Base-by-base conservation (phyloP, 1,140 invertebrate genomes). In the Psix sp. region DNA sequence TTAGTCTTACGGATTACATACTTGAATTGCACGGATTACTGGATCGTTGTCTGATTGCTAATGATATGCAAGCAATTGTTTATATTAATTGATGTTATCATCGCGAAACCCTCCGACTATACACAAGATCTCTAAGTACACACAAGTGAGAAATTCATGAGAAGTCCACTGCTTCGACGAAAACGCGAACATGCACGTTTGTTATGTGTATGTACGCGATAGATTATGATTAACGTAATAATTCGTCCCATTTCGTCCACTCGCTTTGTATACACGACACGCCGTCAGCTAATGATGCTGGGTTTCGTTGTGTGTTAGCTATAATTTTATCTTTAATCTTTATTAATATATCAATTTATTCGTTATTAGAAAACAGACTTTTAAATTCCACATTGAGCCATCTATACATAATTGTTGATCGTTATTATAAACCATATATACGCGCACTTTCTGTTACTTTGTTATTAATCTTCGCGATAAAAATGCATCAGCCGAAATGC, bases 381-480 rank as follows among this genome's bases (percentile, higher is more conserved):
- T 76, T 77, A 71, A 77, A 77, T 80, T 79, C 72, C 78, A 81
- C 80, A 81, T 81, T 81, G 80, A 81, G 80, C 80, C 80, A 77
- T 77, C 78, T 81, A 81, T 74, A 49, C 20, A 48, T 71, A 49
- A 73, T 74, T 59, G 38, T 60, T 51, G 18, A 60, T 35, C n/a
- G 33, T 24, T 31, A 48, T 31, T 29, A 45, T 24, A 21, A 48
- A 20, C 21, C 39, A 20, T 15, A 39, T 54, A 54, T 40, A 54
- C 36, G 36, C 49, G 49, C 49, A 31, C 49, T 6, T 5, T 31
- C 1, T 33, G 29, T 18, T 48, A 15, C 17, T 46, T 46, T 20
- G 66, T 54, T n/a, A n/a, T n/a, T n/a, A n/a, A n/a, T n/a, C n/a
- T n/a, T n/a, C n/a, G n/a, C n/a, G n/a, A n/a, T n/a, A n/a, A n/a